Conservation (phyloP, 1,140 invertebrate species). For the Drosophila trapezifrons region DNA sequence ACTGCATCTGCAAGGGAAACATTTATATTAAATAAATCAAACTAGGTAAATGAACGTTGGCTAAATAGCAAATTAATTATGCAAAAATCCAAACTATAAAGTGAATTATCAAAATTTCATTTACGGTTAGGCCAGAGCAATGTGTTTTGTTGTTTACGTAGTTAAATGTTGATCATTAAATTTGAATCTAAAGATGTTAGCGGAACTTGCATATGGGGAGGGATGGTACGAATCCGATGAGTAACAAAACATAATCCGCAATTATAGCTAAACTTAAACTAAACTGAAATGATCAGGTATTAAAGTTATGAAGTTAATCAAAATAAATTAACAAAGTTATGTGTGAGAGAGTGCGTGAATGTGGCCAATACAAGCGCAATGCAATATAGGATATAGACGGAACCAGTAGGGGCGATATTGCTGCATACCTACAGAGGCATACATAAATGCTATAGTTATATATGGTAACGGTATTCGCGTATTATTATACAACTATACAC, state of each 20-base stretch:
- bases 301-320: conserved; percentile 56
- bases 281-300: conserved; percentile 55
- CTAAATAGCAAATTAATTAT: conserved; percentile 48
- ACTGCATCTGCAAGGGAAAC: conserved; percentile 13
- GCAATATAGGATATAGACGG: conserved; percentile 49
- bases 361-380: conserved; percentile 43
- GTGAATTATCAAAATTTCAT: conserved; percentile 27
- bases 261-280: conserved; percentile 46
- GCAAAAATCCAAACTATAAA: conserved; percentile 36
- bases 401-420: conserved; percentile 39
- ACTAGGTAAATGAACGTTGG: conserved; percentile 48
- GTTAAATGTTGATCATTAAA: conserved; percentile 63
- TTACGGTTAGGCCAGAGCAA: conserved; percentile 37
- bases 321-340: conserved; percentile 41
- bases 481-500: conserved; percentile 62
- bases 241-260: conserved; percentile 14
- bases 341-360: conserved; percentile 27
- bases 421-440: conserved; percentile 45
- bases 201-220: conserved; percentile 3
- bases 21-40: conserved; percentile 34
- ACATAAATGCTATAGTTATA: conserved; percentile 43
- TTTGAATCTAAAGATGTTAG: conserved; percentile 37
- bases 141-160: conserved; percentile 55
- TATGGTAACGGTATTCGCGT: conserved; percentile 50
- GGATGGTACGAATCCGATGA: neutral